Percentiles rank a stretch among this genome's conserved stretches.
phyloP scores from a whole-genome alignment of 2,797 vertebrate species.

The Anniella stebbinsi region DNA sequence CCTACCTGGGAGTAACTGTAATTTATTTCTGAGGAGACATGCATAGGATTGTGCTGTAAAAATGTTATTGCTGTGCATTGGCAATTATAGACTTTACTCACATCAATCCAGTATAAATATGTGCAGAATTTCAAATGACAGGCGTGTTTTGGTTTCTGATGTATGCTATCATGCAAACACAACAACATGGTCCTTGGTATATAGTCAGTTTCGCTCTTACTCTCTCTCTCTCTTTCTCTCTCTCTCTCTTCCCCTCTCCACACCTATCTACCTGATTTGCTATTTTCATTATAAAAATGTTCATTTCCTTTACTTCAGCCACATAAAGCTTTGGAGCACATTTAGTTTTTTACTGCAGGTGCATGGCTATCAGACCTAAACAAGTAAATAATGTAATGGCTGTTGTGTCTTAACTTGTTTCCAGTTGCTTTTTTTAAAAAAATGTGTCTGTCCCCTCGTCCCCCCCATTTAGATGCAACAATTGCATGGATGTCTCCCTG shows the following conservation, averaged over 20 bases:
- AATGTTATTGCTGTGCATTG: neutral
- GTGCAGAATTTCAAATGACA: neutral
- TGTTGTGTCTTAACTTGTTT: neutral
- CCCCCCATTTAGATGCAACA: slow-evolving; percentile 5
- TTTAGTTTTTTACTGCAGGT: neutral
- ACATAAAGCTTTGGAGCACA: neutral
- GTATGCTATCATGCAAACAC: neutral
- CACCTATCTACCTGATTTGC: neutral
- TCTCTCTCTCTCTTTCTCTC: neutral
- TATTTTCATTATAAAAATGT: neutral
- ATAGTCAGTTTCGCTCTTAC: neutral
- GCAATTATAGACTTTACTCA: neutral
- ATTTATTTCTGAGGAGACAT: neutral
- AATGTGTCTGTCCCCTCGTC: too few species aligned
- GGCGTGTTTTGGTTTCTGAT: neutral
- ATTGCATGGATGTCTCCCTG: neutral
- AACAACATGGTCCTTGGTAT: neutral
- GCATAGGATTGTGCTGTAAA: neutral
- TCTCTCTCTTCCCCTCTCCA: neutral
- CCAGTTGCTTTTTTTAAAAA: neutral
- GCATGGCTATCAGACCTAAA: slow-evolving; percentile 6
- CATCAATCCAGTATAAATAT: neutral
- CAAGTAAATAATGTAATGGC: neutral
- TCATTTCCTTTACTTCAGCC: neutral
- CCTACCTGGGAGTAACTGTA: neutral